Conservation (phyloP, 2,797 vertebrate species). For the Lycodopsis pacificus region DNA sequence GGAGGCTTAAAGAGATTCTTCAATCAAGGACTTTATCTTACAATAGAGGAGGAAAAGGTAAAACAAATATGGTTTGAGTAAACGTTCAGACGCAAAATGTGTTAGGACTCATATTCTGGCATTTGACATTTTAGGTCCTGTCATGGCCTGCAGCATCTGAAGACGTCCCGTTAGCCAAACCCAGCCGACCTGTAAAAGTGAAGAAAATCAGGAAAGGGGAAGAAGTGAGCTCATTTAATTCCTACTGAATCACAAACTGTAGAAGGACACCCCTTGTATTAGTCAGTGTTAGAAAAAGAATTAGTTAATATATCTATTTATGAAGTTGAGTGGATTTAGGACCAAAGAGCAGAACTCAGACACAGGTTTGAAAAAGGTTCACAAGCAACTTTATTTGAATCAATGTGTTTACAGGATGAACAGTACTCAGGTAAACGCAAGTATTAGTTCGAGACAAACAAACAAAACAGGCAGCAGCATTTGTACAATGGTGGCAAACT, state of each 20-base stretch:
- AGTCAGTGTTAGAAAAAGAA: neutral
- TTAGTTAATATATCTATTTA: neutral
- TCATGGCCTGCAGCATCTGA: conserved; percentile 79
- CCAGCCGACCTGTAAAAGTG: conserved; percentile 41
- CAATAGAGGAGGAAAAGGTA: conserved; percentile 90
- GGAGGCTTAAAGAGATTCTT: conserved; percentile 85
- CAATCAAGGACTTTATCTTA: conserved; percentile 77
- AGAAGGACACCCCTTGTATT: neutral
- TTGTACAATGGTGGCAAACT: too few species aligned
- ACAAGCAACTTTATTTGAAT: too few species aligned
- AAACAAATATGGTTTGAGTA: too few species aligned
- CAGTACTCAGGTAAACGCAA: too few species aligned
- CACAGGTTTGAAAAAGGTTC: too few species aligned
- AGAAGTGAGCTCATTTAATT: conserved; percentile 59
- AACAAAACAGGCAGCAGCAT: too few species aligned
- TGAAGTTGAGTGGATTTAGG: neutral
- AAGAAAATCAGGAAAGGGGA: conserved; percentile 64
- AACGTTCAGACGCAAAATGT: neutral
- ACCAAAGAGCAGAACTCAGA: neutral
- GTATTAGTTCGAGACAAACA: too few species aligned
- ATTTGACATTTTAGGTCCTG: conserved; percentile 76
- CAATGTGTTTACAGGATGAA: too few species aligned
- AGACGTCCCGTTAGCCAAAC: conserved; percentile 35
- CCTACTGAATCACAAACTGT: neutral
- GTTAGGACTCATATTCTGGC: neutral